Base-by-base conservation (phyloP, 2,113 vertebrate species). In the Monopterus albus region DNA sequence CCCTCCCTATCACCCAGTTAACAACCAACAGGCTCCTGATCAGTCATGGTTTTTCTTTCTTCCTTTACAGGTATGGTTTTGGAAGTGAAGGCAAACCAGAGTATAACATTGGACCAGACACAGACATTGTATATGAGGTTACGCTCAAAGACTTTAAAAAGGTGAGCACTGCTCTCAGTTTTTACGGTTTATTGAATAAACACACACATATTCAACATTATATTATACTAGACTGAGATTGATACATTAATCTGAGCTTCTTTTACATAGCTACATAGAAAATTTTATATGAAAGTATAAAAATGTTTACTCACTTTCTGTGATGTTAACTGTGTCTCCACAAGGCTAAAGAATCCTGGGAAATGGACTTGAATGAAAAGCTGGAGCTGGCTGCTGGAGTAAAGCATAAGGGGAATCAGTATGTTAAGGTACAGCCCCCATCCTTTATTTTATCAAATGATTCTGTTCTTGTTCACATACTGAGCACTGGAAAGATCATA, bases 301-400 rank as follows among this genome's bases (percentile, higher is more conserved):
- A n/a, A n/a, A n/a, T n/a, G n/a, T n/a, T n/a, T n/a, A n/a, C n/a
- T n/a, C n/a, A n/a, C n/a, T n/a, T n/a, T n/a, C n/a, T 69, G 21
- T 56, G 17, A 18, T 2, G 12, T 17, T 40, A 15, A 11, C 25
- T 55, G 1, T 83, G 14, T 72, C 61, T 51, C 25, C 31, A 60
- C 9, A 86, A 99, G 97, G 96, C 95, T 86, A 98, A 97, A 91
- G 96, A 99, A 91, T 94, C 93, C 12, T 99, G 97, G 97, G 96
- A 99, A 92, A 98, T 99, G 96, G 94, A 96, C 79, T 93, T 96
- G 85, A 95, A 93, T 38, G 96, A 98, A 85, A 99, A 99, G 90
- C 87, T 98, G 84, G 93, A 94, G 71, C 89, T 93, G 87, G 93
- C 95, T 21, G 90, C 82, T 5, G 63, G 90, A 12, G 94, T 97